Percentiles rank a stretch among this genome's conserved stretches.
Evolutionary conservation across 2,113 vertebrate species (phyloP).

Genomic region (Mystacornis crossleyi): DNA sequence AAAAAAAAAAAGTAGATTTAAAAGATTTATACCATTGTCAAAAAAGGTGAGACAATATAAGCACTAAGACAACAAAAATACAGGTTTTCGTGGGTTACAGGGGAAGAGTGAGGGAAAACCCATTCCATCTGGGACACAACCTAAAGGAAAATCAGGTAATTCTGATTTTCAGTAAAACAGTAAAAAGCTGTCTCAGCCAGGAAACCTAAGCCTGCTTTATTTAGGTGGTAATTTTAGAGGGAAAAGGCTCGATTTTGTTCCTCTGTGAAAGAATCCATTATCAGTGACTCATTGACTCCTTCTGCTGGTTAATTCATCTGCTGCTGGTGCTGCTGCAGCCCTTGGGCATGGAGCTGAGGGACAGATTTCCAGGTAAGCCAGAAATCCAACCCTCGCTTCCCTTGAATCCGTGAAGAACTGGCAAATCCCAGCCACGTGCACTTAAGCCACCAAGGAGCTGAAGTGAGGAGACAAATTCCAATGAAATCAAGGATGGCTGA

Average conservation of each 20-base stretch:
- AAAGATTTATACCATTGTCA: neutral
- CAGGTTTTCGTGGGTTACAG: neutral
- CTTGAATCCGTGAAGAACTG: neutral
- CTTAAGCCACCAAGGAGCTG: neutral
- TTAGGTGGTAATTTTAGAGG: neutral
- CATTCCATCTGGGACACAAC: neutral
- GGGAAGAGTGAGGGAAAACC: neutral
- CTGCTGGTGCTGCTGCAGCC: neutral
- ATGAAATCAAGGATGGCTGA: neutral
- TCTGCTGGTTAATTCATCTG: neutral
- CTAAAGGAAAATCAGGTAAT: neutral
- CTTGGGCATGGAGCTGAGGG: neutral
- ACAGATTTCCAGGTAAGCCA: neutral
- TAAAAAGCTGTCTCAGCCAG: neutral
- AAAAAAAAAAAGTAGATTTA: neutral
- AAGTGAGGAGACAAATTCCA: neutral
- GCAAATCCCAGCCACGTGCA: neutral
- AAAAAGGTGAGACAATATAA: neutral
- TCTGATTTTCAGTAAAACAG: neutral
- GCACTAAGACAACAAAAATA: neutral
- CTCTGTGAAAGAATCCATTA: neutral
- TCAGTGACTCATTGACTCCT: neutral
- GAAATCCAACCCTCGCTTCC: neutral
- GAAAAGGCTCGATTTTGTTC: neutral
- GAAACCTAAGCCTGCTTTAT: neutral